A percentile compares a stretch with the other conserved stretches of the same genome.
phyloP scores from a whole-genome alignment of 2,797 vertebrate species.

The Oreonectes daqikongensis region DNA sequence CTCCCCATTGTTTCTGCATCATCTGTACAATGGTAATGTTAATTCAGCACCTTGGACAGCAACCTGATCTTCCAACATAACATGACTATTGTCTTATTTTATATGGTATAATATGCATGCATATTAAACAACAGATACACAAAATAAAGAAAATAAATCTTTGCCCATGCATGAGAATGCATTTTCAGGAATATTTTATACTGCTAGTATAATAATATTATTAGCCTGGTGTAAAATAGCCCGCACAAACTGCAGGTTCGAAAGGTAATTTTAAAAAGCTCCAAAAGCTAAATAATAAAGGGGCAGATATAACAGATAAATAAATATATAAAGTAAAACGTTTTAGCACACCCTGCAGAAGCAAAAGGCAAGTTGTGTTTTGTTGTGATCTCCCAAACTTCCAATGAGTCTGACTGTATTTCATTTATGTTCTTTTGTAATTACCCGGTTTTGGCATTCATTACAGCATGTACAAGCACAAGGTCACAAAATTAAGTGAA shows the following conservation, averaged over 20 bases:
- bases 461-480: slow-evolving; percentile 32
- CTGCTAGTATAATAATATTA: not conserved
- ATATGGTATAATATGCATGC: not conserved
- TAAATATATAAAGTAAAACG: no score
- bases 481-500: slow-evolving; percentile 10
- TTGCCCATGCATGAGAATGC: not conserved
- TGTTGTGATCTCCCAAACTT: slow-evolving; percentile 23
- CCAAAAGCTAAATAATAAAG: slow-evolving; percentile 26
- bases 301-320: not conserved
- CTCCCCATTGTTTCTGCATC: not conserved
- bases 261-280: slow-evolving; percentile 12
- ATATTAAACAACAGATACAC: not conserved
- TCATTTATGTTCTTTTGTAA: slow-evolving; percentile 49
- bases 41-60: slow-evolving; percentile 53
- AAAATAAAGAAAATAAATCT: not conserved
- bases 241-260: not conserved
- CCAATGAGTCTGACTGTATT: slow-evolving; percentile 40
- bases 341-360: not conserved
- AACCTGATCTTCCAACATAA: not conserved
- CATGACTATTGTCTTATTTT: not conserved
- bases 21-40: not conserved
- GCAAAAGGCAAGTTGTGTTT: not conserved
- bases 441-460: slow-evolving; percentile 36
- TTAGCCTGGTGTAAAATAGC: not conserved
- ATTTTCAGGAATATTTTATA: not conserved